Evolutionary conservation across 2,113 vertebrate species (phyloP), one percentile per base, ranked within the genome.

Genomic region (Aegotheles bennettii): DNA sequence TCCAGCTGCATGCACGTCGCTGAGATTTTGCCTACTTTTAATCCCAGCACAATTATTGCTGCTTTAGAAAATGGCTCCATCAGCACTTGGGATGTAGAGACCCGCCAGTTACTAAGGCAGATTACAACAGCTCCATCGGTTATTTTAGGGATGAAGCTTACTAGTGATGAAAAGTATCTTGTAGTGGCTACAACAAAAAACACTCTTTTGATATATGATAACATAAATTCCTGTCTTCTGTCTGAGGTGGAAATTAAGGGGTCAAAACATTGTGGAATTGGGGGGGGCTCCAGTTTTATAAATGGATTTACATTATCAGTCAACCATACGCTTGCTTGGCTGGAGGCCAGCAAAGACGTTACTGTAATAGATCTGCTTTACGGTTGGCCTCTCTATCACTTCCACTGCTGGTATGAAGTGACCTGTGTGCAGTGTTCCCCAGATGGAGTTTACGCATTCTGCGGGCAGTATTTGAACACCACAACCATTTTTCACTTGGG

Each of bases 381-480:
- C 0, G 99, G 99, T 5, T 99, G 99, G 99, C 99, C 99, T 29
- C 98, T 99, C 50, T 99, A 99, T 97, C 99, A 99, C 92, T 99
- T 99, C 96, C 99, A 99, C 94, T 99, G 99, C 97, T 99, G 99
- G 99, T 99, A 99, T 0, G 99, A 99, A 96, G 99, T 99, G 78
- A 99, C 99, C 18, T 99, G 99, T 65, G 99, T 99, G 89, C 99
- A 99, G 96, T 99, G 99, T 93, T 99, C 99, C 36, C 98, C 98
- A 65, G 99, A 99, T 12, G 99, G 99, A 67, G 96, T 98, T 86
- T 99, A 99, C 65, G 99, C 99, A 11, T 99, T 99, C 97, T 99
- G 99, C 12, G 99, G 99, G 16, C 99, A 99, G 96, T 99, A 99
- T 95, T 98, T 99, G 89, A 99, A 99, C 95, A 99, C 99, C 1